phyloP scores from a whole-genome alignment of 2,888 invertebrate species.

The Keiferia lycopersicella region DNA sequence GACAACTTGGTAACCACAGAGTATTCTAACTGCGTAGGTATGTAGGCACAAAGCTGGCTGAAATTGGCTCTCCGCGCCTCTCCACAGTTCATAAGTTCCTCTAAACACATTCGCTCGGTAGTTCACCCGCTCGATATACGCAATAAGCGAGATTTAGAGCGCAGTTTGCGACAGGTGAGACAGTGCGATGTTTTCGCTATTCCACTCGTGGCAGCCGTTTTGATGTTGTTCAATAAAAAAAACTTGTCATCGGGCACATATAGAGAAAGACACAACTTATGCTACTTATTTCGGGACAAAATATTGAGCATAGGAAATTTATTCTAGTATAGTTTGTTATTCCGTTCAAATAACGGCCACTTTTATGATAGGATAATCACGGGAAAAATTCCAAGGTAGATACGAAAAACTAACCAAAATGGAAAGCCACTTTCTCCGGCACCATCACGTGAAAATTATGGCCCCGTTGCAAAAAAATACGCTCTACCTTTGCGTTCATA shows the following conservation, averaged over 20 bases:
- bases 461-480: conserved; percentile 5
- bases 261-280: too few species aligned
- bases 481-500: conserved; percentile 18
- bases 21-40: conserved; percentile 19
- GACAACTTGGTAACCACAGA: conserved; percentile 15
- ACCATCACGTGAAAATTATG: conserved; percentile 16
- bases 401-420: conserved; percentile 13
- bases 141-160: conserved; percentile 34
- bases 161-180: conserved; percentile 36
- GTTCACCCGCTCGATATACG: conserved; percentile 32
- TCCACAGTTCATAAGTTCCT: conserved; percentile 26
- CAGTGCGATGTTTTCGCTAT: conserved; percentile 23
- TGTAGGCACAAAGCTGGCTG: conserved; percentile 18
- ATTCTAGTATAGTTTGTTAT: background rate
- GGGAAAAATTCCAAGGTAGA: background rate
- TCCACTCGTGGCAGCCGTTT: conserved; percentile 2
- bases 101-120: conserved; percentile 29
- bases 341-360: background rate
- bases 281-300: too few species aligned
- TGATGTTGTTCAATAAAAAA: background rate
- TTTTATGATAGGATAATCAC: background rate
- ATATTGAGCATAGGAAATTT: background rate
- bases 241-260: background rate
- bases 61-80: conserved; percentile 28
- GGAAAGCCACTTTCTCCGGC: conserved; percentile 10